These are phyloP conservation scores for Hypothenemus hampei DNA, from an alignment of 1,140 invertebrate genomes.

Conservation along the genomic window DNA sequence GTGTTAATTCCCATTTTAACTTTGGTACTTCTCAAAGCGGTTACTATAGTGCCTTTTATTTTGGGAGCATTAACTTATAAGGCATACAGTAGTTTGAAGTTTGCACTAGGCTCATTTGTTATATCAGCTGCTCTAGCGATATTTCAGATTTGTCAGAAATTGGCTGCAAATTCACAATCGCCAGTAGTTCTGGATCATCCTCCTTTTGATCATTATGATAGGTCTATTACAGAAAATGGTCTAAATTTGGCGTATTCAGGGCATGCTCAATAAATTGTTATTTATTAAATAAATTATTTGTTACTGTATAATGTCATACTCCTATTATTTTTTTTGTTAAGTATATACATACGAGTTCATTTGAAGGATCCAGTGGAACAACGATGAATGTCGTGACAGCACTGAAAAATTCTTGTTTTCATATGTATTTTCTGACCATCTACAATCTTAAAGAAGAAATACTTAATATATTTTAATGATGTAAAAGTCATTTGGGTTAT, in stretches of 20 bases:
- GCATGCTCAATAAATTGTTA: conserved; percentile 51
- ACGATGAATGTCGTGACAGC: no score
- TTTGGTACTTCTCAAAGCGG: conserved; percentile 76
- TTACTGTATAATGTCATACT: background rate
- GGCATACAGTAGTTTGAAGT: conserved; percentile 79
- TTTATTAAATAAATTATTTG: conserved; percentile 1
- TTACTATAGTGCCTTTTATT: conserved; percentile 76
- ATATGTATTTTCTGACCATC: no score
- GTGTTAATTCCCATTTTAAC: conserved; percentile 78
- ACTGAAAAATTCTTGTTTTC: no score
- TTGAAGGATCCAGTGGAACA: no score
- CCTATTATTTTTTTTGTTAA: background rate
- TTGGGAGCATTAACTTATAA: conserved; percentile 78
- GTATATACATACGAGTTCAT: no score
- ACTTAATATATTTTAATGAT: no score
- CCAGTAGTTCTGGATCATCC: conserved; percentile 63
- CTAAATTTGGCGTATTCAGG: conserved; percentile 71
- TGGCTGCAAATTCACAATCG: conserved; percentile 67
- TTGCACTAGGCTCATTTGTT: conserved; percentile 83
- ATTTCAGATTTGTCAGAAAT: conserved; percentile 84
- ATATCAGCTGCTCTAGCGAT: conserved; percentile 76
- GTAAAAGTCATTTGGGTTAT: no score
- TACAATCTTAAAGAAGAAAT: no score
- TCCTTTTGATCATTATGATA: conserved; percentile 39
- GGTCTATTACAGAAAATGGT: conserved; percentile 51